Conservation (phyloP, 2,797 vertebrate genomes). For the Onychomys torridus region DNA sequence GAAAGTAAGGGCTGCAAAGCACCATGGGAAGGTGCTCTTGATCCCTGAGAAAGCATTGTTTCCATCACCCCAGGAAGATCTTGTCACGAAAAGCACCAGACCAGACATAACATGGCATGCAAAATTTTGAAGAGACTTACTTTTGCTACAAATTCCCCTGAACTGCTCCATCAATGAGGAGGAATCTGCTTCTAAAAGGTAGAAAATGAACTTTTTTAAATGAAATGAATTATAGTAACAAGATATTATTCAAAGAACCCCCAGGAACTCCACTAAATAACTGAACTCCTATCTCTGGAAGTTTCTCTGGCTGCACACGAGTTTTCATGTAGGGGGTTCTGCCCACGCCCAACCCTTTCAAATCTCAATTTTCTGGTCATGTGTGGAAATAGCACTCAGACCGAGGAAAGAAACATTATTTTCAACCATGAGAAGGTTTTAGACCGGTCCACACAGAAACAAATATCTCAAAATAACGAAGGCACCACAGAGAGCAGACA, state of each 20-base stretch:
- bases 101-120: not conserved
- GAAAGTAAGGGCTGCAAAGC: not conserved
- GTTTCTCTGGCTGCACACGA: not conserved
- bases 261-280: not conserved
- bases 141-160: not conserved
- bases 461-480: constrained; percentile 7
- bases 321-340: not conserved
- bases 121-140: not conserved
- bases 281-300: not conserved
- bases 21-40: not conserved
- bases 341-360: not conserved
- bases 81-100: not conserved
- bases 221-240: not conserved
- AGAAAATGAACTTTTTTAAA: constrained; percentile 42
- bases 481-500: not conserved
- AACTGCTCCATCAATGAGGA: not conserved
- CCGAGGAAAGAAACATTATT: constrained; percentile 3
- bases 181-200: not conserved
- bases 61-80: not conserved
- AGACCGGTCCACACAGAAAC: not conserved
- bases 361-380: not conserved
- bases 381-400: not conserved
- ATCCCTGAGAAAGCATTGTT: not conserved
- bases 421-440: not conserved
- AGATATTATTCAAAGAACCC: not conserved